phyloP scores from a whole-genome alignment of 2,888 invertebrate species.

The Conomelus anceps region DNA sequence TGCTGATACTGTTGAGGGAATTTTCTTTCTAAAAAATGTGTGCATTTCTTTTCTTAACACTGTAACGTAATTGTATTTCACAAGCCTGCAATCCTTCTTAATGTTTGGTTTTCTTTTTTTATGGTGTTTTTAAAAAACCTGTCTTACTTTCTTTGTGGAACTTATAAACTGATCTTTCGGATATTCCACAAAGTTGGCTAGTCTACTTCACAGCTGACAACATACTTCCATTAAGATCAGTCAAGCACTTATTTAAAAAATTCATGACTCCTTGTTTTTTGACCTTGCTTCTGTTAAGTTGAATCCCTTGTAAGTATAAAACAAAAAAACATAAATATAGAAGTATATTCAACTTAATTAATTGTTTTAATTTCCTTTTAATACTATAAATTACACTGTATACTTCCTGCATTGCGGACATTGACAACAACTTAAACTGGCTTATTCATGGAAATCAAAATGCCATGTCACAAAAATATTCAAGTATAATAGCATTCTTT shows the following conservation, averaged over 20 bases:
- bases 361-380: too few relatives aligned
- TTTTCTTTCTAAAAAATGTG: not conserved
- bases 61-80: not conserved
- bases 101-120: not conserved
- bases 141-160: not conserved
- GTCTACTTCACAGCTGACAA: not conserved
- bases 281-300: too few relatives aligned
- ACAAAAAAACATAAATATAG: too few relatives aligned
- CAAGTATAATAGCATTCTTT: too few relatives aligned
- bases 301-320: too few relatives aligned
- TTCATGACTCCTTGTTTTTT: too few relatives aligned
- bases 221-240: not conserved
- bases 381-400: too few relatives aligned
- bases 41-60: not conserved
- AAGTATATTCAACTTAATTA: too few relatives aligned
- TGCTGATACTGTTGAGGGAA: not conserved
- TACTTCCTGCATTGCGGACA: too few relatives aligned
- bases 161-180: not conserved
- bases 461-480: too few relatives aligned
- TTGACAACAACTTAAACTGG: too few relatives aligned
- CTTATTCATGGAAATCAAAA: too few relatives aligned
- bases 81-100: not conserved
- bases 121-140: not conserved
- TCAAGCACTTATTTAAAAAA: not conserved
- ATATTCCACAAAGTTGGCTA: not conserved